A percentile compares a stretch with the other conserved stretches of the same genome.
Conservation (phyloP, 2,797 vertebrate species). For the Fringilla coelebs region DNA sequence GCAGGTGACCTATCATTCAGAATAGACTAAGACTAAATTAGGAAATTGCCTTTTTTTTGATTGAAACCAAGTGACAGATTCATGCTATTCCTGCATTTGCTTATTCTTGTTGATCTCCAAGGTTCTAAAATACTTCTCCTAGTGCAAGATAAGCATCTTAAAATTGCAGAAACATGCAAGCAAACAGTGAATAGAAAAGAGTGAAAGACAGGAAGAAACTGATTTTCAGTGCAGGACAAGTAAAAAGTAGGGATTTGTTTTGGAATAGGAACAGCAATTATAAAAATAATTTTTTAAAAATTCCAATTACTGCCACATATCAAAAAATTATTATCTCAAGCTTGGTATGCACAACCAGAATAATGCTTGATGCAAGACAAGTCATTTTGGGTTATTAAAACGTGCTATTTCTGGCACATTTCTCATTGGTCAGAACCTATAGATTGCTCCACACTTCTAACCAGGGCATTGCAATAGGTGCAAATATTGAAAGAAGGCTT, state of each 20-base stretch:
- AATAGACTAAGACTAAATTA: neutral
- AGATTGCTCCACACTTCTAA: constrained; percentile 15
- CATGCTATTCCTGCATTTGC: neutral
- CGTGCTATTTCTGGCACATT: neutral
- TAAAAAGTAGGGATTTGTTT: neutral
- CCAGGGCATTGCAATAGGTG: neutral
- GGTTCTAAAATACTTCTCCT: neutral
- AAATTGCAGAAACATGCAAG: neutral
- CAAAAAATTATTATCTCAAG: neutral
- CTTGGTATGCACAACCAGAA: neutral
- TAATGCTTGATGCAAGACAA: neutral
- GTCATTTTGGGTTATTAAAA: neutral
- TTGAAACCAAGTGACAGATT: neutral
- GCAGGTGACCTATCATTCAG: neutral
- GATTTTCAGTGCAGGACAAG: neutral
- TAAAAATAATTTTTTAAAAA: neutral
- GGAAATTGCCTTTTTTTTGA: neutral
- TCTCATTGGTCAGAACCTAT: neutral
- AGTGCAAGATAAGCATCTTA: neutral
- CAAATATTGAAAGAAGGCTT: constrained; percentile 42
- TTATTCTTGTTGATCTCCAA: neutral
- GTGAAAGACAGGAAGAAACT: neutral
- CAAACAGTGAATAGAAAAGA: neutral
- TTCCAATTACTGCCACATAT: neutral
- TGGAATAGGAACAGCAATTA: neutral